phyloP scores from a whole-genome alignment of 2,888 invertebrate genomes.

The Parelbella ahira region DNA sequence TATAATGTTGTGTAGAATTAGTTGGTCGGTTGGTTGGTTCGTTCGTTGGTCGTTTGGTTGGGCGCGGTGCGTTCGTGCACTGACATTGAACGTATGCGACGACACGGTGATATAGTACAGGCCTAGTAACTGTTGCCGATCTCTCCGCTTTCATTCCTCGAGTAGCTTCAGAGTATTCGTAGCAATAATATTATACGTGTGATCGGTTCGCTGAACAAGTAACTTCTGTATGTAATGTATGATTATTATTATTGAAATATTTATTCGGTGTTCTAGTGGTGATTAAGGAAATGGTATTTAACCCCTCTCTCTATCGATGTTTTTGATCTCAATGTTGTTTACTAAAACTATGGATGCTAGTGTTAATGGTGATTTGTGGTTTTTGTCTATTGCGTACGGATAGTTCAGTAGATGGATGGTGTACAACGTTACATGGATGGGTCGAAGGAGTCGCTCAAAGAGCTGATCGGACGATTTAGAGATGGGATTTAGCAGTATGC shows the following conservation, averaged over 20 bases:
- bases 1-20: constrained; percentile 67
- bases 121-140: constrained; percentile 44
- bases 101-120: constrained; percentile 53
- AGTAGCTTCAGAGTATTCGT: constrained; percentile 25
- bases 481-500: too few species aligned
- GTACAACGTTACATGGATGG: too few species aligned
- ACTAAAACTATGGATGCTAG: too few species aligned
- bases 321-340: constrained; percentile 15
- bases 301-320: constrained; percentile 7
- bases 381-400: too few species aligned
- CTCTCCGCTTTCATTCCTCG: constrained; percentile 24
- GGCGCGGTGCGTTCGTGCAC: constrained; percentile 51
- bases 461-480: too few species aligned
- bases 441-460: too few species aligned
- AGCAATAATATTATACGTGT: constrained; percentile 24
- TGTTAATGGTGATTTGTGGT: too few species aligned
- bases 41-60: too few species aligned
- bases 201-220: constrained; percentile 19
- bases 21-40: constrained; percentile 51
- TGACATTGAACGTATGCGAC: constrained; percentile 41
- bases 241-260: too few species aligned
- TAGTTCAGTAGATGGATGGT: too few species aligned
- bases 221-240: constrained; percentile 18
- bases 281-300: constrained; percentile 11
- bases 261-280: constrained; percentile 18